These are phyloP conservation scores for Macropus fuliginosus DNA, from an alignment of 2,797 vertebrate genomes.

Conservation along the genomic window DNA sequence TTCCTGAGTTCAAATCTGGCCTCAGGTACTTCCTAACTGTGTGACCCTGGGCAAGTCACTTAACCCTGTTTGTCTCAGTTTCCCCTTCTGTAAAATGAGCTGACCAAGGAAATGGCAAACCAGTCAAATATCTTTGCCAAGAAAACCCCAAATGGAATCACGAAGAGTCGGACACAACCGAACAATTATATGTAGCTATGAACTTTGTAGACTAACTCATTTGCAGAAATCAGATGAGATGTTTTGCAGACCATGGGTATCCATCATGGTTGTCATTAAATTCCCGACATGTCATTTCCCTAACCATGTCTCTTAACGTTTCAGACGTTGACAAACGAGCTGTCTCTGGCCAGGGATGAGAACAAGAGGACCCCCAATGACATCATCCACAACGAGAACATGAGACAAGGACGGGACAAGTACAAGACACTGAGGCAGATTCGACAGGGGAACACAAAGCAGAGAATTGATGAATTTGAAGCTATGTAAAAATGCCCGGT, in stretches of 20 bases:
- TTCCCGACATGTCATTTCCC: neutral
- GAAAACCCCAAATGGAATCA: neutral
- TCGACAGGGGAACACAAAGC: slow-evolving; percentile 97
- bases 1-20: neutral
- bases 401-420: slow-evolving; percentile 94
- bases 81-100: neutral
- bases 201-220: neutral
- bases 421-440: slow-evolving; percentile 98
- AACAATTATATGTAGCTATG: too few species aligned
- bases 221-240: neutral
- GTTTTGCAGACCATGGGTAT: neutral
- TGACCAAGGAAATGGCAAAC: neutral
- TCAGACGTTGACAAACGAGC: slow-evolving; percentile 92
- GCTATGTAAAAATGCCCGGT: slow-evolving; percentile 88
- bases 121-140: neutral
- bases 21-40: neutral
- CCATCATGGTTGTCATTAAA: neutral
- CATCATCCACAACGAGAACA: slow-evolving; percentile 93
- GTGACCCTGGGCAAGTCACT: neutral
- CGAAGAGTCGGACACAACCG: too few species aligned
- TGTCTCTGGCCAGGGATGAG: slow-evolving; percentile 93
- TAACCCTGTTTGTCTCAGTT: neutral
- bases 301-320: accelerated
- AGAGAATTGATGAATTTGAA: slow-evolving; percentile 98
- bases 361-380: slow-evolving; percentile 95